Evolutionary conservation across 2,888 invertebrate genomes (phyloP), one percentile per base, ranked within the genome.

Genomic region (Pimpla rufipes): DNA sequence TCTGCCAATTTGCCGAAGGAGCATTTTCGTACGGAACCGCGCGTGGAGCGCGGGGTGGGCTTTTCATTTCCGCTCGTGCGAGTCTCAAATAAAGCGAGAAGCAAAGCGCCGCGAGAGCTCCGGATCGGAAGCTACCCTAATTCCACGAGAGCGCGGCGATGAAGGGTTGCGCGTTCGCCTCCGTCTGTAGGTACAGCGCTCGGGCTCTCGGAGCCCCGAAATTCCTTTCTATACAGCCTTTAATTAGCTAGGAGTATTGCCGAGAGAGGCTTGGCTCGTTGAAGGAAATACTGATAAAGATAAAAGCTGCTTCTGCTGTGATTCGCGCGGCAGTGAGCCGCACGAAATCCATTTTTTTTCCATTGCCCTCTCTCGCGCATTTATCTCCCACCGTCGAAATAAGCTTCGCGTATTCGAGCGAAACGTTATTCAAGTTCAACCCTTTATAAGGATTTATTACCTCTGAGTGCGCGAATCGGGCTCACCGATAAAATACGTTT

Each of bases 401-500:
- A 73, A 59, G 35, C 16, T 52, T 64, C 57, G 42, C 64, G 42
- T 42, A 55, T 75, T 50, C 50, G 18, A 21, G 29, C 50, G 68
- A 52, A 81, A 55, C 52, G 68, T 57, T 66, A 18, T 67, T 47
- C 29, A 16, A 18, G 37, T 57, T 62, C 29, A 67, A 62, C 16
- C 50, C 70, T 77, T 55, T 73, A 52, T 47, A 55, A 67, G 42
- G 68, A 77, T 77, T 73, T 66, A 45, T 73, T 68, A 77, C 23
- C 23, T 59, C 52, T 62, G 59, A 68, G 35, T 68, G 71, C 59
- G 45, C 52, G 50, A 73, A 81, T 37, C 50, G 59, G 21, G 23
- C 57, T 50, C 40, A 13, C 18, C 47, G 67, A 81, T 81, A 67
- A 37, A 59, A 81, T 81, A 66, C 81, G 29, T 59, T 62, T 73